Percentiles rank a stretch among this genome's conserved stretches.
Evolutionary conservation across 2,113 vertebrate genomes (phyloP).

Genomic region (Lasiurus borealis): DNA sequence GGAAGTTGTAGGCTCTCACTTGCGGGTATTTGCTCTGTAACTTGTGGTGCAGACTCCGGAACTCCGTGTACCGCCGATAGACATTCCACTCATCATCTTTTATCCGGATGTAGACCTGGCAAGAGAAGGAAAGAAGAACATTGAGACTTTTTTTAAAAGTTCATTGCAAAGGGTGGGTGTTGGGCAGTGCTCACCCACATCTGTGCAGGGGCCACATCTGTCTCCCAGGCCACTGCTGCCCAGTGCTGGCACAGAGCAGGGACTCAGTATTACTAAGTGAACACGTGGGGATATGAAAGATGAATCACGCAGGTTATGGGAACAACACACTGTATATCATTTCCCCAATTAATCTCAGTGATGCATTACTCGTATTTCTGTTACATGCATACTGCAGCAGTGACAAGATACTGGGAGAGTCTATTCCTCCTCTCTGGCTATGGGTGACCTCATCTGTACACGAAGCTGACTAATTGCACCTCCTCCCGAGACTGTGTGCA

Average conservation of each 20-base stretch:
- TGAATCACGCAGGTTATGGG: too few species aligned
- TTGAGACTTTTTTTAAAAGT: background rate
- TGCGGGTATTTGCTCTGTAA: conserved; percentile 93
- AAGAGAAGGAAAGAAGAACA: conserved; percentile 38
- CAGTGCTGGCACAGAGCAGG: background rate
- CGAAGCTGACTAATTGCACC: background rate
- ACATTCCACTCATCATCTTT: conserved; percentile 99
- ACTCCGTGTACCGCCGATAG: conserved; percentile 96
- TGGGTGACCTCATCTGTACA: background rate
- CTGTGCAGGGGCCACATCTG: background rate
- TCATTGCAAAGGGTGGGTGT: background rate
- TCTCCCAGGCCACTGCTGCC: background rate
- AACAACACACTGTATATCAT: accelerated
- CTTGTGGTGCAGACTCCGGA: conserved; percentile 94
- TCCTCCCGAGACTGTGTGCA: background rate
- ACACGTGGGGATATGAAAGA: background rate
- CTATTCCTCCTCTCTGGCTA: background rate
- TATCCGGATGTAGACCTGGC: conserved; percentile 97
- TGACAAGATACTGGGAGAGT: background rate
- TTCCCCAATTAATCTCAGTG: background rate
- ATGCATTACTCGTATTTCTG: accelerated
- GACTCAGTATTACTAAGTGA: background rate
- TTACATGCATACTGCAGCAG: accelerated
- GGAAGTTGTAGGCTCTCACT: conserved; percentile 95
- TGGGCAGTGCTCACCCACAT: too few species aligned